Conservation (phyloP, 2,888 invertebrate species). For the Chrysolina americana region DNA sequence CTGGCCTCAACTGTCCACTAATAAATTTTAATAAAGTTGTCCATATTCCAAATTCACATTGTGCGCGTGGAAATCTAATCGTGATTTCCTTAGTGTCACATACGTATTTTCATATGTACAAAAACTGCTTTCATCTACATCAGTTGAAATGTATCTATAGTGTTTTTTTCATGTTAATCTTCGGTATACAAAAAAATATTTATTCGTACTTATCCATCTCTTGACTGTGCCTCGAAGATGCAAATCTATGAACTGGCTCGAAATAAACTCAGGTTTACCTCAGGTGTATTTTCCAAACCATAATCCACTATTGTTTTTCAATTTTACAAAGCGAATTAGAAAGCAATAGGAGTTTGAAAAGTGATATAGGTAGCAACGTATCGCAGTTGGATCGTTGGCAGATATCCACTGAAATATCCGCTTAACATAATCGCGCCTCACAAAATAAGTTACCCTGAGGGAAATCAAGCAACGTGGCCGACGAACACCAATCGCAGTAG, state of each 20-base stretch:
- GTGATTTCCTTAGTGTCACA: no score
- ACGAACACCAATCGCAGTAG: slow-evolving; percentile 45
- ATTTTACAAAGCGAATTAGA: slow-evolving; percentile 40
- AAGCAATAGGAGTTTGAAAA: slow-evolving; percentile 39
- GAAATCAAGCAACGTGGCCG: slow-evolving; percentile 65
- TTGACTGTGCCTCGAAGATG: no score
- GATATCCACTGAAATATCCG: slow-evolving; percentile 67
- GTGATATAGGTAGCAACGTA: slow-evolving; percentile 46
- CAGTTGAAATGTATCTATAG: no score
- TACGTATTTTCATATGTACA: no score
- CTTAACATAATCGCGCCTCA: slow-evolving; percentile 68
- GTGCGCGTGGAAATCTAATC: no score
- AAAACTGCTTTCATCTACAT: no score
- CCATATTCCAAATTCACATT: no score
- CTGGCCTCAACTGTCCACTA: no score
- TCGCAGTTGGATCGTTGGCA: slow-evolving; percentile 47
- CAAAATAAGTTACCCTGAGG: slow-evolving; percentile 68
- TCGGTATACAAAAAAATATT: no score
- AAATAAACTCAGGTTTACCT: not conserved
- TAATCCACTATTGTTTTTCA: slow-evolving; percentile 41
- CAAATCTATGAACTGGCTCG: not conserved
- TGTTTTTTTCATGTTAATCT: no score
- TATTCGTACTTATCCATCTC: no score
- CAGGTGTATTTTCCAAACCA: slow-evolving; percentile 9
- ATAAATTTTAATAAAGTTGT: no score